These are phyloP conservation scores for Esperia sulphurella DNA, from an alignment of 2,888 invertebrate species.

Conservation along the genomic window DNA sequence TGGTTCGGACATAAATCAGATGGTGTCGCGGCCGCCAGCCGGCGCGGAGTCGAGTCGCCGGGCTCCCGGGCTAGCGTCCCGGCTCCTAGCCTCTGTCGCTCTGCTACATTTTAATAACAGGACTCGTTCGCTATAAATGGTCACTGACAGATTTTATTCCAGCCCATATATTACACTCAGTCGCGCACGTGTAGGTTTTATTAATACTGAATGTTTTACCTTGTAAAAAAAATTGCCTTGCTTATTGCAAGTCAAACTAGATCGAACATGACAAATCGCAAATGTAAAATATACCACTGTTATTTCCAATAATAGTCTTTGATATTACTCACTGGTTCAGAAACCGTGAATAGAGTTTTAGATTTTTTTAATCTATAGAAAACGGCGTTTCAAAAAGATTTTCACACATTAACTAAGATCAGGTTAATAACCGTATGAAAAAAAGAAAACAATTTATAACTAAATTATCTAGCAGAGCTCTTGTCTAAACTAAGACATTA, in stretches of 20 bases:
- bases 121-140: constrained; percentile 65
- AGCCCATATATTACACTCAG: constrained; percentile 64
- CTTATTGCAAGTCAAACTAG: not conserved
- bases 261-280: not conserved
- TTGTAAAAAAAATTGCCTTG: not conserved
- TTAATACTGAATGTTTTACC: constrained; percentile 31
- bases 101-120: constrained; percentile 76
- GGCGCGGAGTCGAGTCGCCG: constrained; percentile 52
- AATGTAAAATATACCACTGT: too few species aligned
- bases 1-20: constrained; percentile 74
- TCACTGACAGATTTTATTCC: constrained; percentile 75
- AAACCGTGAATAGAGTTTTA: too few species aligned
- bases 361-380: too few species aligned
- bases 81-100: constrained; percentile 28
- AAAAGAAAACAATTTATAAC: too few species aligned
- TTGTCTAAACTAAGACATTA: constrained; percentile 20
- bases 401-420: too few species aligned
- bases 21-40: constrained; percentile 66
- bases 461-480: not conserved
- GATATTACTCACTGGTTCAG: too few species aligned
- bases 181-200: constrained; percentile 55
- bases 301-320: too few species aligned
- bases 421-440: too few species aligned
- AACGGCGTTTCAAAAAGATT: too few species aligned
- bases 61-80: constrained; percentile 7